Percentiles rank a stretch among this genome's conserved stretches.
Conservation (phyloP, 2,113 vertebrate species). For the Myocastor coypus region DNA sequence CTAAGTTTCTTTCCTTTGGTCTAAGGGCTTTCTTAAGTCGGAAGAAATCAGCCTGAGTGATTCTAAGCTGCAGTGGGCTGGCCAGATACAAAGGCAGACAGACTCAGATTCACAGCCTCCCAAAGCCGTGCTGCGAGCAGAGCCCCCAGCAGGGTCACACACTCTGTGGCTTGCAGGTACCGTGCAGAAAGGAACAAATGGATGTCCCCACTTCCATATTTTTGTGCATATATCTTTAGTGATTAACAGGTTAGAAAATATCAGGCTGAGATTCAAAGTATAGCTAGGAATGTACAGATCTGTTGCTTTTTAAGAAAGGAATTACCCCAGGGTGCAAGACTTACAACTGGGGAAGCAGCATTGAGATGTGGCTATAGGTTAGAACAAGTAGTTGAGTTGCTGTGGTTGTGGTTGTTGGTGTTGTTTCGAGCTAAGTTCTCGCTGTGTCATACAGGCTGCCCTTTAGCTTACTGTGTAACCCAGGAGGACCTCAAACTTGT, state of each 20-base stretch:
- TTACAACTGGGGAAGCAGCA: not conserved
- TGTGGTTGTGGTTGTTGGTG: no score
- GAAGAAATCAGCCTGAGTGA: not conserved
- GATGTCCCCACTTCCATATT: not conserved
- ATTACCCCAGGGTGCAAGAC: slow-evolving; percentile 8
- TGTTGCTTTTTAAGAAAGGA: slow-evolving; percentile 53
- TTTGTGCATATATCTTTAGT: not conserved
- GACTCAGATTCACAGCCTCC: not conserved
- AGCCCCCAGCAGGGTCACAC: not conserved
- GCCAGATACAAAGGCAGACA: not conserved
- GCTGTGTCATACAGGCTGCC: not conserved
- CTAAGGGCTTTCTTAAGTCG: not conserved
- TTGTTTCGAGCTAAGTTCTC: not conserved
- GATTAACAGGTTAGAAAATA: slow-evolving; percentile 11
- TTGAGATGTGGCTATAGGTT: not conserved
- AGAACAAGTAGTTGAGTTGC: not conserved
- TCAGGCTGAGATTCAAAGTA: not conserved
- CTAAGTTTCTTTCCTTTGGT: not conserved
- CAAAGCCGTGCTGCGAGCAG: not conserved
- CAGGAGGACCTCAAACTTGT: not conserved
- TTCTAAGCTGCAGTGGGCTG: not conserved
- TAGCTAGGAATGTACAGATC: slow-evolving; percentile 4
- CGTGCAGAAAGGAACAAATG: not conserved
- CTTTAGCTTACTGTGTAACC: no score
- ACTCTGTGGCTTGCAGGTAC: not conserved